Evolutionary conservation across 1,140 invertebrate species (phyloP), one percentile per base, ranked within the genome.

Genomic region (Neodiprion pinetum): DNA sequence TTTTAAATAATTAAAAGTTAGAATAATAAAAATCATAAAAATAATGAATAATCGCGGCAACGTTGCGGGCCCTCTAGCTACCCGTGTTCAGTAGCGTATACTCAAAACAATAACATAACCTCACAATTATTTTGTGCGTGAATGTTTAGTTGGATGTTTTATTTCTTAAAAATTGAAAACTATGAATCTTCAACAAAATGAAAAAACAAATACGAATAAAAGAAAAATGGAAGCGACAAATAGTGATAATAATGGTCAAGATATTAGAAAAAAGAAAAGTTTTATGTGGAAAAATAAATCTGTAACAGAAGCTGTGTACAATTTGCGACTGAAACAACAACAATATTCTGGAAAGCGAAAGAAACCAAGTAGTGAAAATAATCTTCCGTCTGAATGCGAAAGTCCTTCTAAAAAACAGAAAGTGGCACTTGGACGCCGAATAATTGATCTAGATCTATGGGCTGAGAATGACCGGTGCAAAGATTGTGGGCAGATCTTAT

Each of bases 1-100:
- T 71, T 71, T 71, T 61, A 61, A n/a, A 61, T 61, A n/a, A 61
- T 61, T 61, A 61, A 10, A 61, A 61, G n/a, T 61, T 61, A 11
- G 53, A 61, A 61, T 61, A 61, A 61, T 61, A 61, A 61, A 61
- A 61, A 61, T 11, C 17, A 61, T 10, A 47, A 70, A 70, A 28
- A 70, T 28, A 11, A 47, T 1, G 40, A 70, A 70, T 23, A 70
- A 23, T 70, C 28, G 69, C 69, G 69, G 69, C 1, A 70, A 70
- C 69, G 69, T 70, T 70, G 69, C 17, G 53, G 53, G 53, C 53
- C 53, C 53, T 61, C 1, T 61, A 61, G 53, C n/a, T 61, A 61
- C 53, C 53, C 53, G 53, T 61, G 53, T 61, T n/a, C 53, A 61
- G 53, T 61, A 61, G 53, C 53, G 53, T 61, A 61, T 10, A 61